A percentile compares a stretch with the other conserved stretches of the same genome.
Conservation (phyloP, 2,888 invertebrate species). For the Pandemis heparana region DNA sequence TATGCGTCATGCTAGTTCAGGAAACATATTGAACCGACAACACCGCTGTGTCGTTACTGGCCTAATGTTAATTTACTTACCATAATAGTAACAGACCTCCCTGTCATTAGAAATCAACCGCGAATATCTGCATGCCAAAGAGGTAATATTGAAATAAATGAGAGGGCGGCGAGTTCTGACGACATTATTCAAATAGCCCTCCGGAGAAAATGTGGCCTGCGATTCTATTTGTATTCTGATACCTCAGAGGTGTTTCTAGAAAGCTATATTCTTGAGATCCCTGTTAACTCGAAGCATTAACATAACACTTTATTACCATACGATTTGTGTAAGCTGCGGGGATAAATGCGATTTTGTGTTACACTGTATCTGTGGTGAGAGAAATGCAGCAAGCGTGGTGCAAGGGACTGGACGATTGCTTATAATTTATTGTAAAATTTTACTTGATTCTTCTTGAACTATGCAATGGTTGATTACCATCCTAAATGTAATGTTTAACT, state of each 20-base stretch:
- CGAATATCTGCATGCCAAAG: conserved; percentile 57
- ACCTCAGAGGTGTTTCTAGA: conserved; percentile 50
- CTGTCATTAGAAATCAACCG: conserved; percentile 59
- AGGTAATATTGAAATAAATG: conserved; percentile 63
- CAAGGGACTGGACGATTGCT: conserved; percentile 10
- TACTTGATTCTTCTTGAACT: too few relatives aligned
- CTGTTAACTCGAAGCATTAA: conserved; percentile 39
- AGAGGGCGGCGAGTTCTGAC: conserved; percentile 60
- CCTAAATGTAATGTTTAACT: too few relatives aligned
- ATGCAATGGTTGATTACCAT: too few relatives aligned
- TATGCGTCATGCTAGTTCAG: conserved; percentile 4
- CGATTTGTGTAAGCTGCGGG: conserved; percentile 35
- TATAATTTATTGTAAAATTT: background rate
- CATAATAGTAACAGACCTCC: conserved; percentile 45
- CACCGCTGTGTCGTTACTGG: background rate
- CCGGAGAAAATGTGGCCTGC: conserved; percentile 8
- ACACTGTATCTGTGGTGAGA: conserved; percentile 38
- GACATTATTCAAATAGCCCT: conserved; percentile 45
- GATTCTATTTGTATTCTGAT: conserved; percentile 31
- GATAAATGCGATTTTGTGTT: conserved; percentile 37
- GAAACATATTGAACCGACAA: background rate
- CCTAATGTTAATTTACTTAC: background rate
- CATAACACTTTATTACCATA: conserved; percentile 41
- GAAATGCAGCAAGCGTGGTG: conserved; percentile 11
- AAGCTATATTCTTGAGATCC: conserved; percentile 44